Evolutionary conservation across 2,888 invertebrate genomes (phyloP), one percentile per base, ranked within the genome.

Genomic region (Criorhina ranunculi): DNA sequence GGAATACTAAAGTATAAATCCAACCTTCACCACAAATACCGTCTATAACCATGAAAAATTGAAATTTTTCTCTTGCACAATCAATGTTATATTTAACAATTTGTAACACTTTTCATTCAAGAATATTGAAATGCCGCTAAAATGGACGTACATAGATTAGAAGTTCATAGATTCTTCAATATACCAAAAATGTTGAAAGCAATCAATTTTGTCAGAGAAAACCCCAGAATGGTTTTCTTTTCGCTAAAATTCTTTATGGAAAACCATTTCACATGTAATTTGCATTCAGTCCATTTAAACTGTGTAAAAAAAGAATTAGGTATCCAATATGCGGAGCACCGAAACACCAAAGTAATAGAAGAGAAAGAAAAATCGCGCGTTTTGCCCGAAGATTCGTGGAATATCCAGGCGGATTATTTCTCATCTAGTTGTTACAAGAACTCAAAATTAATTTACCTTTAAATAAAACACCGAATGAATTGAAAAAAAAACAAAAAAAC

Each of bases 41-140:
- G 12, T 42, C 8, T 53, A 44, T 24, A 69, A 33, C 49, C 57
- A 53, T 24, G 8, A 59, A 57, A 46, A 64, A 46, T 59, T 31
- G 5, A 42, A 11, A 42, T 49, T 69, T 64, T 76, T 59, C 35
- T 40, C 51, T 51, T 57, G 17, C 33, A 33, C 17, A 11, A 19
- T 8, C 0, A 24, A 24, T 49, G 4, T 35, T 15, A 9, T 40
- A 55, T 60, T 67, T 40, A 29, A 12, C 2, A 62, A 46, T 57
- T 35, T n/a, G 2, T 40, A 17, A 66, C 15, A 76, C 42, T 80
- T 85, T 85, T 85, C 79, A 85, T 85, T 85, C 75, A 85, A 70
- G 40, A 85, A 66, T 80, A 57, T 66, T 19, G 33, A 79, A 80
- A 85, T 70, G 80, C 85, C 85, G 85, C 57, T 46, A 80, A 80